Evolutionary conservation across 2,113 vertebrate genomes (phyloP), one percentile per base, ranked within the genome.

Genomic region (Cacatua alba): DNA sequence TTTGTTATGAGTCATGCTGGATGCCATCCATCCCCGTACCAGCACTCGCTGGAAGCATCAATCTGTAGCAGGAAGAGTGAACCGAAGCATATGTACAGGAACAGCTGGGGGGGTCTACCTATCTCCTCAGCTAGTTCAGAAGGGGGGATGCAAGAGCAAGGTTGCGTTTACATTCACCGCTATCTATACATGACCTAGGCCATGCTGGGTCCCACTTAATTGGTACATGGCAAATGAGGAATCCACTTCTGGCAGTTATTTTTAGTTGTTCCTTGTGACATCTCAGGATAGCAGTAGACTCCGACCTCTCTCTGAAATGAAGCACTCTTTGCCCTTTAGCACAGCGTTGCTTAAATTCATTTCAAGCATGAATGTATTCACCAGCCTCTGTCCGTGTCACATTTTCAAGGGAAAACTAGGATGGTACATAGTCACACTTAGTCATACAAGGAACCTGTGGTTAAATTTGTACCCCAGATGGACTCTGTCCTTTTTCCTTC

Each of bases 1-100:
- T 93, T 94, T 95, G 90, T 82, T 94, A 77, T 97, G 96, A 98
- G 94, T 97, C 94, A 93, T 92, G 70, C 96, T 97, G 97, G 96
- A 97, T 94, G 86, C 94, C 59, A 48, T 96, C 94, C 94, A 78
- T 93, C 83, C 91, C 13, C 0, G 43, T 92, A 97, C 97, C 60
- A 70, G 9, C 20, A 63, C 90, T 85, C 33, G 3, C 59, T 93
- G 90, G 93, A 96, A 96, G 94, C 94, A 91, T 78, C 86, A 39
- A 14, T 94, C 95, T 89, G 53, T 9, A 67, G 82, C 86, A 85
- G 90, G 93, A 90, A 88, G 94, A 70, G 43, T 33, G 51, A 89
- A 89, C 53, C 3, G 74, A 94, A 67, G 82, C 96, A 87, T 79
- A 81, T 79, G 72, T 48, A 78, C 57, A 39, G 78, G 59, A 95